A percentile compares a stretch with the other conserved stretches of the same genome.
phyloP scores from a whole-genome alignment of 1,140 invertebrate genomes.

The Macrocentrus cingulum region DNA sequence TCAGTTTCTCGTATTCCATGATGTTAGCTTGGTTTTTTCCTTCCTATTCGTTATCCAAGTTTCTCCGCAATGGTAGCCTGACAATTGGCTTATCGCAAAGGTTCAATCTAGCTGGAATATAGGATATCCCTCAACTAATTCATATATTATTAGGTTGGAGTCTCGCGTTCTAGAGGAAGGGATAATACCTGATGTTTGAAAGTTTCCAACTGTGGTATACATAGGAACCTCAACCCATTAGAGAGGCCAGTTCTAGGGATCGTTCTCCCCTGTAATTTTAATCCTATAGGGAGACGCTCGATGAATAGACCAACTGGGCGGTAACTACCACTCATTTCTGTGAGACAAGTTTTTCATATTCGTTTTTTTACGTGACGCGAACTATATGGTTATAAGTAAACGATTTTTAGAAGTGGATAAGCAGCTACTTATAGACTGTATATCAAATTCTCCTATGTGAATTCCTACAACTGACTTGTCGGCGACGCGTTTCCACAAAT shows the following conservation, averaged over 20 bases:
- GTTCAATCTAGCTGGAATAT: not conserved
- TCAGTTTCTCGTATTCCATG: constrained; percentile 34
- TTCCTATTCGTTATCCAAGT: not conserved
- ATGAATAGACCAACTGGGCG: constrained; percentile 1
- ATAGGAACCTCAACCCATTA: constrained; percentile 28
- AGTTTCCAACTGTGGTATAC: constrained; percentile 22
- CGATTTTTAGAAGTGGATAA: constrained; percentile 10
- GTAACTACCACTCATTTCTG: not conserved
- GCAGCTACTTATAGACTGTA: not conserved
- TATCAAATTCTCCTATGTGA: too few relatives aligned
- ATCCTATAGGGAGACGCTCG: not conserved
- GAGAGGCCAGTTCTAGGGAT: not conserved
- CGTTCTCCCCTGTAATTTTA: constrained; percentile 1
- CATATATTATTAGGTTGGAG: constrained; percentile 13
- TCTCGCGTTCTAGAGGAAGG: constrained; percentile 4
- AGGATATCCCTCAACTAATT: constrained; percentile 10
- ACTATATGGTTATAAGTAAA: not conserved
- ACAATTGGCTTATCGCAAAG: too few relatives aligned
- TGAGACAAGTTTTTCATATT: not conserved
- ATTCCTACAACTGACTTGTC: too few relatives aligned
- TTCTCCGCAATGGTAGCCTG: not conserved
- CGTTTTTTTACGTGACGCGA: not conserved
- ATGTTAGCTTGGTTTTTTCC: too few relatives aligned
- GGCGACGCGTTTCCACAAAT: too few relatives aligned
- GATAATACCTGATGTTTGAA: constrained; percentile 29